Evolutionary conservation across 1,140 invertebrate genomes (phyloP).

Genomic region (Atta colombica): DNA sequence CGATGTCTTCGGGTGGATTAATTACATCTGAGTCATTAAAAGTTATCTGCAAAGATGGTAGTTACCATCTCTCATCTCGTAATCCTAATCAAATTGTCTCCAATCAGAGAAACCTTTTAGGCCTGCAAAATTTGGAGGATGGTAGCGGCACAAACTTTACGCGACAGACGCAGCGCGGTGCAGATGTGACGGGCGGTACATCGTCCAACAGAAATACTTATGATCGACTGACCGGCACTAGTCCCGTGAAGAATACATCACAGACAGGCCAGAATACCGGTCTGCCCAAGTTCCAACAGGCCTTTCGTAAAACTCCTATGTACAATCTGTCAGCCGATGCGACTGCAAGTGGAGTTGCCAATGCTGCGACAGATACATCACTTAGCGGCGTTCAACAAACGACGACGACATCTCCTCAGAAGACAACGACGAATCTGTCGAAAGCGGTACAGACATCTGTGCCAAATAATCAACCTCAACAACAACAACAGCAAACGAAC

Average conservation of each 20-base stretch:
- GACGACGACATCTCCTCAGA: constrained; percentile 72
- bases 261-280: constrained; percentile 85
- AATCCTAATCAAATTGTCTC: constrained; percentile 76
- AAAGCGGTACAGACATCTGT: constrained; percentile 85
- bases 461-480: constrained; percentile 72
- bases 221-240: constrained; percentile 70
- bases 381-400: constrained; percentile 6
- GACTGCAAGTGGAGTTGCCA: constrained; percentile 62
- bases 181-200: not conserved
- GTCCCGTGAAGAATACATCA: constrained; percentile 72
- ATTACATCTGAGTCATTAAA: constrained; percentile 81
- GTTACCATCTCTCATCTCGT: constrained; percentile 81
- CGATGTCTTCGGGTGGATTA: constrained; percentile 34
- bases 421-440: constrained; percentile 79
- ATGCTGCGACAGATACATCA: constrained; percentile 61
- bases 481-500: constrained; percentile 65
- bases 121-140: constrained; percentile 82
- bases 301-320: constrained; percentile 89
- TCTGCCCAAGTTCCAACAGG: constrained; percentile 93
- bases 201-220: constrained; percentile 74
- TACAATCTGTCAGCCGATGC: constrained; percentile 82
- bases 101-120: constrained; percentile 79
- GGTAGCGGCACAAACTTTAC: constrained; percentile 68
- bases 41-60: constrained; percentile 83
- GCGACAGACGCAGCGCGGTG: constrained; percentile 69